phyloP scores from a whole-genome alignment of 2,888 invertebrate species.

The Pterostichus niger region DNA sequence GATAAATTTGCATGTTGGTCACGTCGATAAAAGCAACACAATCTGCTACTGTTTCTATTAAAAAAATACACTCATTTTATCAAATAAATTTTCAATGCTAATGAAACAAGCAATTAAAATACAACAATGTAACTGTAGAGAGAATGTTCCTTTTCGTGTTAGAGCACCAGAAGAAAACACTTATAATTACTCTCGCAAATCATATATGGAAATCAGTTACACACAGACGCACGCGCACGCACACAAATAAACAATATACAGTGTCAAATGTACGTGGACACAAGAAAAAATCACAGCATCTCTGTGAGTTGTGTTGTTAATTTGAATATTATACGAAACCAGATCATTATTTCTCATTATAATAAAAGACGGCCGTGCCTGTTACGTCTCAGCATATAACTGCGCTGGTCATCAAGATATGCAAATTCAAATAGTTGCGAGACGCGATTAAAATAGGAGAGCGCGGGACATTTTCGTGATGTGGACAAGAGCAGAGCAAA shows the following conservation, averaged over 20 bases:
- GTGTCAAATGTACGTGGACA: slow-evolving; percentile 39
- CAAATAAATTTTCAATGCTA: slow-evolving; percentile 55
- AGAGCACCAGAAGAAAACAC: not conserved
- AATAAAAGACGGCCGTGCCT: slow-evolving; percentile 66
- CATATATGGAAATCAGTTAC: slow-evolving; percentile 56
- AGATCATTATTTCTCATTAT: slow-evolving; percentile 67
- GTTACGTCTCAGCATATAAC: slow-evolving; percentile 62
- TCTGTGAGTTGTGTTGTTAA: slow-evolving; percentile 66
- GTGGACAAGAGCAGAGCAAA: slow-evolving; percentile 4
- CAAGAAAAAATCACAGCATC: slow-evolving; percentile 51
- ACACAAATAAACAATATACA: slow-evolving; percentile 7
- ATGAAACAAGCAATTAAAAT: slow-evolving; percentile 62
- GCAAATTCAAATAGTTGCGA: slow-evolving; percentile 65
- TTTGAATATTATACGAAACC: slow-evolving; percentile 67
- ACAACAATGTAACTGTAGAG: slow-evolving; percentile 57
- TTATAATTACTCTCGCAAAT: slow-evolving; percentile 55
- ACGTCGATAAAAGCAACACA: slow-evolving; percentile 17
- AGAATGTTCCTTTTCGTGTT: not conserved
- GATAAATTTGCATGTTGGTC: slow-evolving; percentile 32
- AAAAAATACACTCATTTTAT: slow-evolving; percentile 46
- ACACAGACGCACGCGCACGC: slow-evolving; percentile 12
- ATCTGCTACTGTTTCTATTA: slow-evolving; percentile 55
- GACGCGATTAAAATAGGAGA: slow-evolving; percentile 66
- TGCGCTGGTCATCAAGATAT: slow-evolving; percentile 66
- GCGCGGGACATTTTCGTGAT: slow-evolving; percentile 50